These are phyloP conservation scores for Rostratula benghalensis DNA, from an alignment of 2,113 vertebrate species.

Conservation along the genomic window DNA sequence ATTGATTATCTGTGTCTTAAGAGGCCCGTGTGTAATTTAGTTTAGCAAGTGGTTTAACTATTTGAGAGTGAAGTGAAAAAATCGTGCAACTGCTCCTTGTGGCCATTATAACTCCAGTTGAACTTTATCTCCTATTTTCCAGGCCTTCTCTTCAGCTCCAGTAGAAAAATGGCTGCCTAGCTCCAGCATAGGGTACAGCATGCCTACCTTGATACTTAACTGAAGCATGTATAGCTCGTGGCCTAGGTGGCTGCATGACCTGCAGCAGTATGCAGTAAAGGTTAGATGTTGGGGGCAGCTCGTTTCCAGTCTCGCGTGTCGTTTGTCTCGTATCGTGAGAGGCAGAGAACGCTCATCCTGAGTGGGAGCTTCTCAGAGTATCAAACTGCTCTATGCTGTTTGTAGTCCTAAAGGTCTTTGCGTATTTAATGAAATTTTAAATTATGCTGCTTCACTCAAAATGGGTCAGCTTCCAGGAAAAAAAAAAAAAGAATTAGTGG, in stretches of 20 bases:
- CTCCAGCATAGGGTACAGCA: background rate
- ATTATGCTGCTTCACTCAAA: background rate
- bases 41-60: background rate
- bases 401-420: background rate
- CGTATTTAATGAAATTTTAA: slow-evolving; percentile 6
- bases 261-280: background rate
- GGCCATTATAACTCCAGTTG: background rate
- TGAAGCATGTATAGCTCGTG: slow-evolving; percentile 7
- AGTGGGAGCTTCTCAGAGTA: background rate
- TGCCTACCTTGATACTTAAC: background rate
- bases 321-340: background rate
- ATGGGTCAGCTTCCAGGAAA: slow-evolving; percentile 33
- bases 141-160: too few species aligned
- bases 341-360: background rate
- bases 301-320: background rate
- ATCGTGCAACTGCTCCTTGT: rapidly evolving
- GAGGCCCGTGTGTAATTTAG: background rate
- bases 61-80: background rate
- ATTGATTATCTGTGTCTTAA: background rate
- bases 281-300: background rate
- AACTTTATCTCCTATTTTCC: background rate
- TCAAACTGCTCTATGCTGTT: background rate
- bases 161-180: background rate
- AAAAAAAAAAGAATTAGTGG: background rate
- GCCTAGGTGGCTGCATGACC: background rate